These are phyloP conservation scores for Oreocharis arfaki DNA, from an alignment of 2,113 vertebrate species.

Conservation along the genomic window DNA sequence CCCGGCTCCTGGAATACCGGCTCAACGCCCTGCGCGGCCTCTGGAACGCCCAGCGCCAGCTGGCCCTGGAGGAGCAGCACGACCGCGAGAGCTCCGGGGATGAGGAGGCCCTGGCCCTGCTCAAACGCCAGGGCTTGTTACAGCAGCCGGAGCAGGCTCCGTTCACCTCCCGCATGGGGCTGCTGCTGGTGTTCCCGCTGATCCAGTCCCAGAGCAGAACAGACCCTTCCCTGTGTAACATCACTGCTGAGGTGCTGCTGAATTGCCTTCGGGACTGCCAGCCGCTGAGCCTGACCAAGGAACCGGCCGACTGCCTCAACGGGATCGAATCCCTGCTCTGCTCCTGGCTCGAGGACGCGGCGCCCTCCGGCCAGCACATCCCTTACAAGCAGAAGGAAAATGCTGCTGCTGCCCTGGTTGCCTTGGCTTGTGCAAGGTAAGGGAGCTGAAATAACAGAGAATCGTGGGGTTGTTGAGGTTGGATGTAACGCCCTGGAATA, in stretches of 20 bases:
- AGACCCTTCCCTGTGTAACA: slow-evolving; percentile 93
- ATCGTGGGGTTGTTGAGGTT: fast-evolving
- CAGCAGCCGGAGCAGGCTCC: slow-evolving; percentile 94
- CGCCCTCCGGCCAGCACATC: slow-evolving; percentile 72
- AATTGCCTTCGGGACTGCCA: slow-evolving; percentile 96
- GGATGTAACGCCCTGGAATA: fast-evolving
- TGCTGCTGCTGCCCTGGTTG: slow-evolving; percentile 94
- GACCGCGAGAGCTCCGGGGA: slow-evolving; percentile 89
- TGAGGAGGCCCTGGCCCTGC: slow-evolving; percentile 90
- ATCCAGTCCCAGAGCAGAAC: slow-evolving; percentile 95
- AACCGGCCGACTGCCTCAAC: slow-evolving; percentile 94
- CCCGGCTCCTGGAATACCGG: slow-evolving; percentile 92
- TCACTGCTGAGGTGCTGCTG: slow-evolving; percentile 95
- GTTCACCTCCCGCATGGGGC: slow-evolving; percentile 93
- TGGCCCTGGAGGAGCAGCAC: slow-evolving; percentile 95
- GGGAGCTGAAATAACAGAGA: not conserved
- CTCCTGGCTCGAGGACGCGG: slow-evolving; percentile 91
- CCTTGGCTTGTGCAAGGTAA: slow-evolving; percentile 95
- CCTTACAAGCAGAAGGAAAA: slow-evolving; percentile 91
- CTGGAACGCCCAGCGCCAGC: slow-evolving; percentile 95
- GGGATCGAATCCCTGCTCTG: slow-evolving; percentile 93
- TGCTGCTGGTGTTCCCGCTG: slow-evolving; percentile 93
- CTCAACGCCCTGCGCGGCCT: slow-evolving; percentile 94
- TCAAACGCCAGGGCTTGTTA: slow-evolving; percentile 92
- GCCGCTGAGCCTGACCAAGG: slow-evolving; percentile 96